Conservation (phyloP, 2,113 vertebrate genomes). For the Esox niger region DNA sequence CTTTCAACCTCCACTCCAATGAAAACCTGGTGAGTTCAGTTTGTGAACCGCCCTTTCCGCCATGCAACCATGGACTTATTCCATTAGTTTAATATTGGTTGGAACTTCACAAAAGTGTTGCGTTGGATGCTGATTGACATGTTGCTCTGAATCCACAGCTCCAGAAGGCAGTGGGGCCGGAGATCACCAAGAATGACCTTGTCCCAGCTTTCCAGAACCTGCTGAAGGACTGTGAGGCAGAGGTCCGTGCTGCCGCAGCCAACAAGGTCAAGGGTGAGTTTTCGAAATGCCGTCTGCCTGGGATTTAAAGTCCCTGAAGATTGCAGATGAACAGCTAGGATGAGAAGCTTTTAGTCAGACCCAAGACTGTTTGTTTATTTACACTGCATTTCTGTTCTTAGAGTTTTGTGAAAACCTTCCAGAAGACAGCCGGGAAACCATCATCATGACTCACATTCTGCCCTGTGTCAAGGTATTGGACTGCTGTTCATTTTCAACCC, state of each 20-base stretch:
- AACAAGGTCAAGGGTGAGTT: slow-evolving; percentile 87
- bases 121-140: background rate
- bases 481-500: background rate
- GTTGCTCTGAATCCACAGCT: slow-evolving; percentile 66
- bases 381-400: slow-evolving; percentile 34
- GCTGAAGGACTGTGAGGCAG: slow-evolving; percentile 89
- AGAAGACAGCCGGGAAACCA: slow-evolving; percentile 81
- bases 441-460: slow-evolving; percentile 89
- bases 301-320: background rate
- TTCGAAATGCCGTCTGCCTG: background rate
- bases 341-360: background rate
- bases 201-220: slow-evolving; percentile 89
- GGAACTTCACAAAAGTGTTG: too few relatives aligned
- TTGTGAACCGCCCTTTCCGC: too few relatives aligned
- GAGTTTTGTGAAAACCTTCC: slow-evolving; percentile 91
- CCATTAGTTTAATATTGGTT: too few relatives aligned
- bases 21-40: too few relatives aligned
- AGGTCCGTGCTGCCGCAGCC: slow-evolving; percentile 85
- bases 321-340: background rate
- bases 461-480: slow-evolving; percentile 86
- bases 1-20: too few relatives aligned
- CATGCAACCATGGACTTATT: too few relatives aligned
- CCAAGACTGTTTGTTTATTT: background rate
- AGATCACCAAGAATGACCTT: slow-evolving; percentile 87
- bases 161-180: slow-evolving; percentile 88